These are phyloP conservation scores for Sebastiscus albofasciatus DNA, from an alignment of 2,797 vertebrate genomes.

Conservation along the genomic window DNA sequence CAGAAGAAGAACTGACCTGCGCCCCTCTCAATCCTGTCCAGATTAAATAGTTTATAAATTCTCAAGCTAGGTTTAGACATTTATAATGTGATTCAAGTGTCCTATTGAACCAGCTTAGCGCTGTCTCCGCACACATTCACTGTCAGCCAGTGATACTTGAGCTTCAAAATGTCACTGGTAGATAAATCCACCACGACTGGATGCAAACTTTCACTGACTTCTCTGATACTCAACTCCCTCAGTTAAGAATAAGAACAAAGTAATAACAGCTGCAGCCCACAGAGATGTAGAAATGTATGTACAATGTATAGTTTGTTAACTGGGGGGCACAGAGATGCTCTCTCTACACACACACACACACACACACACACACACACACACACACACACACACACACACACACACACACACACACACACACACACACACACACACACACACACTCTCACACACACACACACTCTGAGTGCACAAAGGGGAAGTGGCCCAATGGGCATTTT, in stretches of 20 bases:
- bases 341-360: not conserved
- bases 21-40: not conserved
- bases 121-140: not conserved
- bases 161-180: not conserved
- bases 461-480: constrained; percentile 41
- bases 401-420: too few species aligned
- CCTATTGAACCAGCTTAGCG: not conserved
- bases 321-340: constrained; percentile 12
- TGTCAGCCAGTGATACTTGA: not conserved
- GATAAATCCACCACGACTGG: constrained; percentile 6
- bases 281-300: constrained; percentile 19
- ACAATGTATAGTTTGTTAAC: constrained; percentile 47
- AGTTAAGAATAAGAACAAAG: constrained; percentile 12
- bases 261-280: not conserved
- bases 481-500: constrained; percentile 45
- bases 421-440: not conserved
- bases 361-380: not conserved
- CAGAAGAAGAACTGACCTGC: constrained; percentile 3
- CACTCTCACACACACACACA: not conserved
- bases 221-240: not conserved
- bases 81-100: not conserved
- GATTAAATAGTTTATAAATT: not conserved
- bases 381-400: not conserved
- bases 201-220: constrained; percentile 8
- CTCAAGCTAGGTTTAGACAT: not conserved